Evolutionary conservation across 1,140 invertebrate genomes (phyloP), one percentile per base, ranked within the genome.

Genomic region (Solenopsis fugax): DNA sequence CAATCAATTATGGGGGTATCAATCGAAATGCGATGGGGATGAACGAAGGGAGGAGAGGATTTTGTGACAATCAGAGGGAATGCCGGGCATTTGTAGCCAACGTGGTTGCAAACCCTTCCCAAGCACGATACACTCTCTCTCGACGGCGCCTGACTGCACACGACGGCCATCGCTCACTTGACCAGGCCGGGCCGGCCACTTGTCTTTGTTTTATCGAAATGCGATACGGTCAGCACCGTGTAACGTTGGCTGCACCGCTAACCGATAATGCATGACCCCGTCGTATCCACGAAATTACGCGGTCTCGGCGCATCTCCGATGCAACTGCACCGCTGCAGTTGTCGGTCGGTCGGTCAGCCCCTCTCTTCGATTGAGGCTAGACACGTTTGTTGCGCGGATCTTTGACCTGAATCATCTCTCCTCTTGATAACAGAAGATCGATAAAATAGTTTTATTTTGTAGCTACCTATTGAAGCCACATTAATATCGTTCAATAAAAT

Each of bases 141-240:
- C 86, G 80, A 89, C 88, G 84, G 89, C 75, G 90, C 78, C 92
- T 92, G 91, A 93, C 91, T 91, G 89, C 90, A 89, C 89, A 85
- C 62, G 85, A 91, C 72, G 67, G 87, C 88, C 91, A 92, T 92
- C 90, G 89, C 85, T 92, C 92, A 88, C 84, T 91, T 82, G 75
- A 62, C 80, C 72, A 78, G 78, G 9, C 69, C 73, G 78, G 88
- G 54, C 37, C 86, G 78, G 81, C 84, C 86, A 75, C 85, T 91
- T 89, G 92, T 86, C 89, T 92, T 93, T 92, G 92, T 93, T 92
- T 90, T 88, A 89, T 92, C 87, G 89, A 84, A 29, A 75, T 45
- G 77, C 37, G 82, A 65, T 67, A 85, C 88, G 71, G 85, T 84
- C 80, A 84, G 80, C 80, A 84, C 41, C 80, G 69, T 84, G 80